These are phyloP conservation scores for Stylophora pistillata DNA, from an alignment of 64 coral and sea anemone species.

Conservation along the genomic window DNA sequence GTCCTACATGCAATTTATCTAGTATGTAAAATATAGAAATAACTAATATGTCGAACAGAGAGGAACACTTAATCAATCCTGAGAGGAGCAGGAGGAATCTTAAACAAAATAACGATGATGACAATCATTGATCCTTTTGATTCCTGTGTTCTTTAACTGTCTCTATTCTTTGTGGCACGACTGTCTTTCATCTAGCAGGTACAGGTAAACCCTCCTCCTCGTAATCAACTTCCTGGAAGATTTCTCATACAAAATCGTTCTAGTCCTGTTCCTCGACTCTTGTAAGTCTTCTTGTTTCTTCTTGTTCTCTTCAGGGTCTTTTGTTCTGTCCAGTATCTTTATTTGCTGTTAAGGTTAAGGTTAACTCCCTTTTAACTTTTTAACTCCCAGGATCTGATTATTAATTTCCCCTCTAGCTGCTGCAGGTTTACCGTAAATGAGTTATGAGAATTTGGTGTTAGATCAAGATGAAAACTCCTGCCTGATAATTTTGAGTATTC, in stretches of 20 bases:
- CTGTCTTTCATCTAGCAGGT: conserved; percentile 21
- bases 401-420: no score
- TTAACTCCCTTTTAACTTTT: no score
- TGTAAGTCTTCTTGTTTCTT: conserved; percentile 5
- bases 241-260: conserved; percentile 25
- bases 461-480: no score
- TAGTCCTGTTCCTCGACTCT: conserved; percentile 31
- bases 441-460: no score
- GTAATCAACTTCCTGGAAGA: conserved; percentile 7
- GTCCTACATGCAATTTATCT: no score
- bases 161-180: background rate
- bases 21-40: no score
- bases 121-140: background rate
- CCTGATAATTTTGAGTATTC: no score
- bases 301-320: background rate
- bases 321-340: background rate
- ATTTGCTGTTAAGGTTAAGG: background rate
- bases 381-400: no score
- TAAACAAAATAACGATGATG: background rate
- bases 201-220: conserved; percentile 27
- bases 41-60: no score
- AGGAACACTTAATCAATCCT: no score
- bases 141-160: background rate
- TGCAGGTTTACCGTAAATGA: no score
- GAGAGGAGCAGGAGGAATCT: no score